Base-by-base conservation (phyloP, 2,797 vertebrate species). In the Peromyscus eremicus region DNA sequence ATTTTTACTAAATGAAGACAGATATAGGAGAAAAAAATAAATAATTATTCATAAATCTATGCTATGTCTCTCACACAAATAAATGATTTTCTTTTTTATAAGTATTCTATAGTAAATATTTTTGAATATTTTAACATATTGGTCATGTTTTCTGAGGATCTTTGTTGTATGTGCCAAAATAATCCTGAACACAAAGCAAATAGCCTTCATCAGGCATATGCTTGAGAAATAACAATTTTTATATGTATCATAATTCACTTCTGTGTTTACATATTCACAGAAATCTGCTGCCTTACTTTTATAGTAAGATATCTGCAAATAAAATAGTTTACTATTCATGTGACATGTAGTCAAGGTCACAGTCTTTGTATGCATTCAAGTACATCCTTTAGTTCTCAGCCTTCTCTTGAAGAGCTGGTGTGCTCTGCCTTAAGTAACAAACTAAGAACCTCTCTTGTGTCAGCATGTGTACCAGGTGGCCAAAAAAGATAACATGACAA, bases 261-360 rank as follows among this genome's bases (percentile, higher is more conserved):
- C 49, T 43, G 3, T 68, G 62, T 10, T 71, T 97, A 93, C 93
- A 92, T 0, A 4, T 91, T 97, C 34, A 83, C 66, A 43, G 80
- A 66, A 71, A 97, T 68, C 71, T 95, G 17, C 17, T 96, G 5
- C 66, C 97, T 97, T 97, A 83, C 92, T 57, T 57, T 57, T 96
- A 93, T 66, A 79, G 97, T 98, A 98, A 97, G 37, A 1, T 12
- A 88, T 96, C 88, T 89, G 43, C 98, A 97, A 92, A 71, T 40
- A 97, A 96, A 98, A 97, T 70, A 97, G 46, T 94, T 96, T 6
- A 92, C 62, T 83, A 32, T 76, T 98, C 96, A 96, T 95, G 37
- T 98, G 98, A 95, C 75, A 70, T 66, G 57, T 52, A 95, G 76
- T 96, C 91, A 97, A 98, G 92, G 93, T 96, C 93, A 98, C 6